These are phyloP conservation scores for Drosophila putrida DNA, from an alignment of 2,888 invertebrate species.

Conservation along the genomic window DNA sequence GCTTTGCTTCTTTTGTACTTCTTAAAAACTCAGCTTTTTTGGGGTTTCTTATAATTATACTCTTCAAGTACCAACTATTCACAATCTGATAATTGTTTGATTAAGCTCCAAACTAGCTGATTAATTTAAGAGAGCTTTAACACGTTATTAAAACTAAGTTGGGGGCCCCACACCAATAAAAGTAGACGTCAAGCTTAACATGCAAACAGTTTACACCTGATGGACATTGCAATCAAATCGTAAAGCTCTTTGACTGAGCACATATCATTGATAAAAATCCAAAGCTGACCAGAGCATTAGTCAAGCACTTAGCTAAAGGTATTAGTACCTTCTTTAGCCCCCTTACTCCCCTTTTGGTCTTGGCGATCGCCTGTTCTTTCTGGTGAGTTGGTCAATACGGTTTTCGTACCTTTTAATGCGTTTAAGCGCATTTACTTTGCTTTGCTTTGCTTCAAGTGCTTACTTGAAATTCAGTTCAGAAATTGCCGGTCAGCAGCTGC, in stretches of 20 bases:
- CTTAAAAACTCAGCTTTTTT: too few species aligned
- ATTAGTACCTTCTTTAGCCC: constrained; percentile 32
- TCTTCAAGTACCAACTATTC: too few species aligned
- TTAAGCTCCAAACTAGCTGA: neutral
- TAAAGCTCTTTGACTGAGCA: constrained; percentile 39
- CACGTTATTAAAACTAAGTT: neutral
- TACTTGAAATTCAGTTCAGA: constrained; percentile 57
- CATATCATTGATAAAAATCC: constrained; percentile 55
- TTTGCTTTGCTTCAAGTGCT: constrained; percentile 42
- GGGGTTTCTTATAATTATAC: too few species aligned
- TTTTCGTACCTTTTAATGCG: constrained; percentile 63
- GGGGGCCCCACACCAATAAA: neutral
- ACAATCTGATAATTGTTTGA: too few species aligned
- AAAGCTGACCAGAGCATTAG: constrained; percentile 57
- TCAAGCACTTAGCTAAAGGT: constrained; percentile 52
- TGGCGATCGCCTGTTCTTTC: constrained; percentile 15
- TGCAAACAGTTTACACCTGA: constrained; percentile 35
- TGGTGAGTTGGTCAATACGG: constrained; percentile 52
- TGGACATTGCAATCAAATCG: constrained; percentile 37
- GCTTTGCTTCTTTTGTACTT: too few species aligned
- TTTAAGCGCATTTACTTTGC: constrained; percentile 68
- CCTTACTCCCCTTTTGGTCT: neutral
- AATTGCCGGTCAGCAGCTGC: constrained; percentile 37
- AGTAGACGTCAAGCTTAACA: constrained; percentile 4
- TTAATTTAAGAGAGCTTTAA: neutral